Percentiles rank a stretch among this genome's conserved stretches.
These are phyloP conservation scores for Eupelmus urozonus DNA, from an alignment of 2,888 invertebrate genomes.

Conservation along the genomic window DNA sequence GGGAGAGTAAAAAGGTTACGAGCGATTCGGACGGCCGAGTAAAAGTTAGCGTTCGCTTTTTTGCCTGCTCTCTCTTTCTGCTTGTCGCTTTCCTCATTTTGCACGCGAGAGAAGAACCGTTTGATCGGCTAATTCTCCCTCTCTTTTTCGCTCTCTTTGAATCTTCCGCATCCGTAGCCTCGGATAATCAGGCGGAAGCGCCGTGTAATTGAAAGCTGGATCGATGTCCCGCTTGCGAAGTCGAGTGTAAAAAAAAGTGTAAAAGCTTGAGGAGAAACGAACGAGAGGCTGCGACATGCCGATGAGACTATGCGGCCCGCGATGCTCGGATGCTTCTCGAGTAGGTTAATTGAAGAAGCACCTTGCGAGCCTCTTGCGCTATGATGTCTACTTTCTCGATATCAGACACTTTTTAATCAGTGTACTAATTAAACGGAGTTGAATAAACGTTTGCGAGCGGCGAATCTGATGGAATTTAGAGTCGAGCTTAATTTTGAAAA, in stretches of 20 bases:
- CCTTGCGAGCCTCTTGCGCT: neutral
- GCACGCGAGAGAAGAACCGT: neutral
- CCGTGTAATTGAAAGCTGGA: constrained; percentile 58
- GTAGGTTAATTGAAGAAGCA: constrained; percentile 25
- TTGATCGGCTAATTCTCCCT: constrained; percentile 46
- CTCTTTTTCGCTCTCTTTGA: constrained; percentile 7
- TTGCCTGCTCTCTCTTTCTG: neutral
- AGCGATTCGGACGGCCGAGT: neutral
- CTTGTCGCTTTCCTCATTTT: neutral
- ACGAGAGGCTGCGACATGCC: neutral
- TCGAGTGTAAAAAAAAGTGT: constrained; percentile 58
- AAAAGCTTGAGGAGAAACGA: neutral
- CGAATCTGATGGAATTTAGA: too few relatives aligned
- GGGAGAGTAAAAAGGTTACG: neutral
- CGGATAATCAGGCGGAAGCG: constrained; percentile 46
- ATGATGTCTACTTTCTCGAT: neutral
- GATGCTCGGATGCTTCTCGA: neutral
- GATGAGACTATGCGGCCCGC: neutral
- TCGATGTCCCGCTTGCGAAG: constrained; percentile 66
- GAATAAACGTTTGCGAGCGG: neutral
- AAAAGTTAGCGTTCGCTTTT: constrained; percentile 17
- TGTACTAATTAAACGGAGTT: neutral
- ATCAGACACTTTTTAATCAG: constrained; percentile 12
- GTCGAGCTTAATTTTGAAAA: too few relatives aligned
- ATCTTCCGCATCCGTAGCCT: constrained; percentile 30